Base-by-base conservation (phyloP, 2,113 vertebrate genomes). In the Manacus vitellinus region DNA sequence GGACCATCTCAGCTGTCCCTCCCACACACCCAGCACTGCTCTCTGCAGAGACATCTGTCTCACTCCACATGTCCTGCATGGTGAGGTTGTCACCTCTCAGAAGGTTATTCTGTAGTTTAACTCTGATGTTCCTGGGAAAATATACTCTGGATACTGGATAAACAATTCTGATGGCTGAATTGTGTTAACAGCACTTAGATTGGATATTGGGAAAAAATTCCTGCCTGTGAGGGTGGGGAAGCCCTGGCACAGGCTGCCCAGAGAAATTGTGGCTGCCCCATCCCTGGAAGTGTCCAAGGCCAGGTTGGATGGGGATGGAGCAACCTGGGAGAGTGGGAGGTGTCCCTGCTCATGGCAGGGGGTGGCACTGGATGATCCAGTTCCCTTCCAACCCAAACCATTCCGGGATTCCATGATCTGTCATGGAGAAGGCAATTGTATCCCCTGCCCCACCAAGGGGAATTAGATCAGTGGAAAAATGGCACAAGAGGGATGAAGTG, bases 41-140 rank as follows among this genome's bases (percentile, higher is more conserved):
- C 35, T 15, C 35, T 12, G 7, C 52, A 66, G 8, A 54, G 37
- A 8, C 28, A 24, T 24, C 10, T 24, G 6, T 31, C 47, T 75
- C 59, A 5, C 54, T 33, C 46, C 4, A 4, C 8, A 16, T 1
- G 4, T 22, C 41, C 46, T 3, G 28, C 6, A 9, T 0, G 0
- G n/a, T 6, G 55, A 80, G 28, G 51, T 0, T 41, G 27, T 30
- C 86, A 72, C 54, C n/a, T 22, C 68, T 74, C 27, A 37, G 27
- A 44, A 76, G 67, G 22, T 24, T 11, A 9, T 37, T 56, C 77
- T 70, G 35, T 4, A 31, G n/a, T 10, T 56, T 56, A 71, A 84
- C 6, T 3, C n/a, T 54, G 8, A 25, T 15, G 13, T 5, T 89
- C 30, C 41, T 31, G 14, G 39, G 30, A 24, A 62, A 61, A 55